These are phyloP conservation scores for Heterodera schachtii DNA, from an alignment of 1,140 invertebrate species.

Conservation along the genomic window DNA sequence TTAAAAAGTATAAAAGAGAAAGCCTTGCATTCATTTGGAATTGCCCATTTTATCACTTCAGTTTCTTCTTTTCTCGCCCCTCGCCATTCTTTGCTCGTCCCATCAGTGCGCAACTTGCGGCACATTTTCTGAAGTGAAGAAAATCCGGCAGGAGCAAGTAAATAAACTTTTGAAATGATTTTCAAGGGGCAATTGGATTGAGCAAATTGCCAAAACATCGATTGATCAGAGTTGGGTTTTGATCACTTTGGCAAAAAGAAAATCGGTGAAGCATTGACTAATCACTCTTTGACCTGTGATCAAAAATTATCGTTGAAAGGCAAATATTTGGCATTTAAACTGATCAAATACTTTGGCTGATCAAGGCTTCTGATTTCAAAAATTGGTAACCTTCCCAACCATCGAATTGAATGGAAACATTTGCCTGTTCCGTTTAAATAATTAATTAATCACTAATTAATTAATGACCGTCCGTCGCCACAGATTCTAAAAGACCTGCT, in stretches of 20 bases:
- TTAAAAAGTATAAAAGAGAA: too few relatives aligned
- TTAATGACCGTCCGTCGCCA: constrained; percentile 25
- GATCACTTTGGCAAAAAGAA: background rate
- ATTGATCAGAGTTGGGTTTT: background rate
- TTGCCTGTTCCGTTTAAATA: too few relatives aligned
- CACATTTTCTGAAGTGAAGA: background rate
- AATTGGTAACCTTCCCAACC: background rate
- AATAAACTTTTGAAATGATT: background rate
- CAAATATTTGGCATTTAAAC: background rate
- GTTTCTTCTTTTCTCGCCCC: background rate
- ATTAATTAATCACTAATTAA: constrained; percentile 15
- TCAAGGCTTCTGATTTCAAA: background rate
- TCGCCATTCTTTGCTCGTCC: background rate
- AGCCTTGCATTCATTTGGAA: too few relatives aligned
- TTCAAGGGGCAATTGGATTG: background rate
- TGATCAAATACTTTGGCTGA: background rate
- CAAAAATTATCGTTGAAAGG: background rate
- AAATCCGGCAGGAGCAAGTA: background rate
- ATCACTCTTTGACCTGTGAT: background rate
- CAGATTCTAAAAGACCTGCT: constrained; percentile 51
- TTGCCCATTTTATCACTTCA: background rate
- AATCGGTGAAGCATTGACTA: background rate
- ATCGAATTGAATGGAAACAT: background rate
- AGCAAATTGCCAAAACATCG: background rate
- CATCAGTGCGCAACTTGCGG: background rate